phyloP scores from a whole-genome alignment of 2,113 vertebrate species.

The Peromyscus leucopus region DNA sequence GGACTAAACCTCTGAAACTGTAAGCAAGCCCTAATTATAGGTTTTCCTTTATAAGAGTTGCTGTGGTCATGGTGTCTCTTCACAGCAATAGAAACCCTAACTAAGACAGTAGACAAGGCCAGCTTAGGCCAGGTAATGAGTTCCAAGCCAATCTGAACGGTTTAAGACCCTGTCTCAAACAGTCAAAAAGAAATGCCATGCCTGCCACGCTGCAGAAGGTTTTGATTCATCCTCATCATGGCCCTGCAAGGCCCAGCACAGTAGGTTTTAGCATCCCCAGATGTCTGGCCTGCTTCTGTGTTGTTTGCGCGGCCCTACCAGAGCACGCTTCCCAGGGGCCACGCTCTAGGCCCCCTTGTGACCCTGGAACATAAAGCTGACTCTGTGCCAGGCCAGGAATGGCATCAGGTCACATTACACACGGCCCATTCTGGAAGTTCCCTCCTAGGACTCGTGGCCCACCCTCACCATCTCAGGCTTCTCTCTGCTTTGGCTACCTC shows the following conservation, averaged over 20 bases:
- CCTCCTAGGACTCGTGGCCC: background rate
- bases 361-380: background rate
- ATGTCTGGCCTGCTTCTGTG: background rate
- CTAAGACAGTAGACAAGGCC: background rate
- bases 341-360: background rate
- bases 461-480: background rate
- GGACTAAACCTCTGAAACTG: background rate
- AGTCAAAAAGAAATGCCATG: background rate
- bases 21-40: background rate
- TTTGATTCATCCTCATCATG: background rate
- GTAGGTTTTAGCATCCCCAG: rapidly evolving
- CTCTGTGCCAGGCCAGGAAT: background rate
- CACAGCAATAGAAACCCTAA: too few species aligned
- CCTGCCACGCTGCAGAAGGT: background rate
- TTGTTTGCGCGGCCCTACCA: background rate
- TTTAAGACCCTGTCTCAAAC: background rate
- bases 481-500: background rate
- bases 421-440: background rate
- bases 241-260: background rate
- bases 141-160: background rate
- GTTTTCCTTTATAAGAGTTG: background rate
- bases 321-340: rapidly evolving
- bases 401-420: background rate
- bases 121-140: background rate
- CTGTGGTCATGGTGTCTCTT: too few species aligned